Conservation (phyloP, 2,113 vertebrate species). For the Azemiops feae region DNA sequence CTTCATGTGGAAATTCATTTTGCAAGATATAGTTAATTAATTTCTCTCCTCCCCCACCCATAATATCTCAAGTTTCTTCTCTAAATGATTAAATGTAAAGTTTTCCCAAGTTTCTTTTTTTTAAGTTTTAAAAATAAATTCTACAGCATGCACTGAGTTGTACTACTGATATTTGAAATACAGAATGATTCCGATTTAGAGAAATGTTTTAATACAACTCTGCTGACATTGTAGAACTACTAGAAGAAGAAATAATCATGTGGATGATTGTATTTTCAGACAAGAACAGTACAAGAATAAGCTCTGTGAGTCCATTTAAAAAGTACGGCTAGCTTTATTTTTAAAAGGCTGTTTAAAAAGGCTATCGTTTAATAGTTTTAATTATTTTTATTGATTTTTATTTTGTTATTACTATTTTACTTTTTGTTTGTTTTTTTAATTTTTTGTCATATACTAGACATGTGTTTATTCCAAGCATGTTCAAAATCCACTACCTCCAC, state of each 20-base stretch:
- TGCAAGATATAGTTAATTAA: background rate
- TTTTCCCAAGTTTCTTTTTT: background rate
- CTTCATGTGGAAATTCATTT: background rate
- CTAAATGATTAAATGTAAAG: background rate
- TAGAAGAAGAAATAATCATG: background rate
- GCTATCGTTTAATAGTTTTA: background rate
- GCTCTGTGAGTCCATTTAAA: background rate
- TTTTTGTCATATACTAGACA: background rate
- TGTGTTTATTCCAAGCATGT: background rate
- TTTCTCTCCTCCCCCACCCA: background rate
- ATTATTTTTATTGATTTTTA: background rate
- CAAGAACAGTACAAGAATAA: background rate
- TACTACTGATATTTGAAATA: background rate
- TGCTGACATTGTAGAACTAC: background rate
- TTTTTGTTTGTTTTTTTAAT: background rate
- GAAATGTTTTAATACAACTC: background rate
- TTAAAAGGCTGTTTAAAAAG: background rate
- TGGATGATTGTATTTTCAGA: background rate
- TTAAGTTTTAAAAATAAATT: background rate
- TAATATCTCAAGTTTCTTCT: background rate
- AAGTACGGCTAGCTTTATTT: background rate
- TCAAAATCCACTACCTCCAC: background rate
- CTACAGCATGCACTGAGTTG: background rate
- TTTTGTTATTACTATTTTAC: background rate
- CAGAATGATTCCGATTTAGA: background rate